Conservation (phyloP, 2,797 vertebrate species). For the Leptatherina wallacei region DNA sequence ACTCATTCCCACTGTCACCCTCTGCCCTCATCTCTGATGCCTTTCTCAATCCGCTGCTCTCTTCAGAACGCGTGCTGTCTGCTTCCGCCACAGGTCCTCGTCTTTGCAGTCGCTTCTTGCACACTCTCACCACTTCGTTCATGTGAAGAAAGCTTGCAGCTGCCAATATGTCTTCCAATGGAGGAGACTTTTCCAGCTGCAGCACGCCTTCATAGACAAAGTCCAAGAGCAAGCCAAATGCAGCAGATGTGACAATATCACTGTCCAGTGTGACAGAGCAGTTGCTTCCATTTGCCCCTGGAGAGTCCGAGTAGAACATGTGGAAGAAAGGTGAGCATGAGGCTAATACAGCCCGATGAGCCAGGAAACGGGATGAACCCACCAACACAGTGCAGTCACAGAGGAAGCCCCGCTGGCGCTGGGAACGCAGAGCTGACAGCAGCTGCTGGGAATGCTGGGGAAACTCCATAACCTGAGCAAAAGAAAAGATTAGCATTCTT, state of each 20-base stretch:
- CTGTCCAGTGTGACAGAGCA: slow-evolving; percentile 88
- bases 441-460: slow-evolving; percentile 93
- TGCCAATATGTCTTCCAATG: slow-evolving; percentile 91
- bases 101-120: slow-evolving; percentile 91
- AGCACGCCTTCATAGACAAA: slow-evolving; percentile 95
- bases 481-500: background rate
- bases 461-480: slow-evolving; percentile 89
- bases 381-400: slow-evolving; percentile 94
- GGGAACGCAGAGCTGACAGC: slow-evolving; percentile 88
- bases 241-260: slow-evolving; percentile 92
- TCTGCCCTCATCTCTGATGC: slow-evolving; percentile 34
- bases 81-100: slow-evolving; percentile 89
- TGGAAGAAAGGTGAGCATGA: slow-evolving; percentile 96
- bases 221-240: slow-evolving; percentile 91
- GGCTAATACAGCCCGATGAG: slow-evolving; percentile 91
- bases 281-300: slow-evolving; percentile 70
- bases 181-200: slow-evolving; percentile 84
- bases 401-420: slow-evolving; percentile 93
- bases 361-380: slow-evolving; percentile 88
- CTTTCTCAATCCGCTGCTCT: slow-evolving; percentile 65
- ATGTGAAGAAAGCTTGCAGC: slow-evolving; percentile 97
- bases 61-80: slow-evolving; percentile 93
- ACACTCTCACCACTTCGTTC: slow-evolving; percentile 95
- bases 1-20: slow-evolving; percentile 19
- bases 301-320: slow-evolving; percentile 93